Conservation (phyloP, 2,888 invertebrate species). For the Acronicta psi region DNA sequence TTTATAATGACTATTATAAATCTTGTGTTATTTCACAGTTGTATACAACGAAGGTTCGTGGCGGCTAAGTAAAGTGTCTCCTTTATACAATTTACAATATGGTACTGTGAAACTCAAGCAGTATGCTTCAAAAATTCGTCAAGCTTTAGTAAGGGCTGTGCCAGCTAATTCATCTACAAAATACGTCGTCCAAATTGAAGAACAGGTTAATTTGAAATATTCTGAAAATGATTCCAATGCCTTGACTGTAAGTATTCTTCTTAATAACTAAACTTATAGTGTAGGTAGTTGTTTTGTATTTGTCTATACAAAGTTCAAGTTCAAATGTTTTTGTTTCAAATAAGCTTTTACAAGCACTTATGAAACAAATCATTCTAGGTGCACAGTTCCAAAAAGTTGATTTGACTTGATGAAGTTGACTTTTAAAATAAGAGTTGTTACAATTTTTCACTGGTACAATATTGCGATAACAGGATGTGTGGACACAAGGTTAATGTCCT, state of each 20-base stretch:
- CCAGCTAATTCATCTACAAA: slow-evolving; percentile 66
- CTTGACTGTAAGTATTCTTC: slow-evolving; percentile 67
- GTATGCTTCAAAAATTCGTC: slow-evolving; percentile 80
- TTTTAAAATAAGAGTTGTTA: too few species aligned
- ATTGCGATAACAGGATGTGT: too few species aligned
- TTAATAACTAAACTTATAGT: too few species aligned
- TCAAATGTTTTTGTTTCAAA: too few species aligned
- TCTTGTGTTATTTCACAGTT: slow-evolving; percentile 62
- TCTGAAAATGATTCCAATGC: slow-evolving; percentile 78
- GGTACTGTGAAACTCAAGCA: slow-evolving; percentile 77
- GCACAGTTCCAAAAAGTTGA: too few species aligned
- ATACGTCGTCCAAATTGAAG: slow-evolving; percentile 74
- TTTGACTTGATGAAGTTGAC: too few species aligned
- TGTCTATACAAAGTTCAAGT: too few species aligned
- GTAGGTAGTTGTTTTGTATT: too few species aligned
- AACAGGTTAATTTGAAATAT: slow-evolving; percentile 74
- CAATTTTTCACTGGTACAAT: too few species aligned
- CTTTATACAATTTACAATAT: slow-evolving; percentile 76
- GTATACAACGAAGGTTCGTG: slow-evolving; percentile 82
- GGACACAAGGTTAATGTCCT: too few species aligned
- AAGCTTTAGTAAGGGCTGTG: slow-evolving; percentile 71
- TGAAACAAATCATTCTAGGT: too few species aligned
- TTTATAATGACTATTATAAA: neutral
- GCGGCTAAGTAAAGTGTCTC: slow-evolving; percentile 79
- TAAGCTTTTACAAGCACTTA: too few species aligned